Conservation (phyloP, 2,888 invertebrate species). For the Cephus rjabovi region DNA sequence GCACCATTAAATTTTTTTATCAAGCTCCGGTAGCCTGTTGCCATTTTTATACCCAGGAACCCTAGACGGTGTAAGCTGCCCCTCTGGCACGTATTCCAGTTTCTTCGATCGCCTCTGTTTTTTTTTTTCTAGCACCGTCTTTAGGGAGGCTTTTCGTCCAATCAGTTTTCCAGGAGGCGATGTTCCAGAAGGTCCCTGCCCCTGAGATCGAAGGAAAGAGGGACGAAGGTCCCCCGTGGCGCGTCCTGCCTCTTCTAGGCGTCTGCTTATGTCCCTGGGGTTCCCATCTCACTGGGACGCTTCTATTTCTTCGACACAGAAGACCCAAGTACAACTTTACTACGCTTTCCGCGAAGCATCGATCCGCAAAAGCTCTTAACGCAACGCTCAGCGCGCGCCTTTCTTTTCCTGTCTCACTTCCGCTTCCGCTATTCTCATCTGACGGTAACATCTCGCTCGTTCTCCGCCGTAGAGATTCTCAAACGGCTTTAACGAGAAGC, state of each 20-base stretch:
- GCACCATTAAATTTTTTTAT: neutral
- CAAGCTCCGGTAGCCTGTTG: no score
- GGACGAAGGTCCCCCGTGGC: neutral
- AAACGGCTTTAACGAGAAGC: neutral
- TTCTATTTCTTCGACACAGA: neutral
- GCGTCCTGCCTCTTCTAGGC: neutral
- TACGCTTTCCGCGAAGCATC: neutral
- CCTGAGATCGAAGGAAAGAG: neutral
- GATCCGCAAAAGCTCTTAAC: neutral
- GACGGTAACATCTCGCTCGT: neutral
- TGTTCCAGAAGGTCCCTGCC: neutral
- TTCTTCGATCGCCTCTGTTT: conserved; percentile 26
- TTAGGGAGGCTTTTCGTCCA: neutral
- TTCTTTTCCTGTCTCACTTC: neutral
- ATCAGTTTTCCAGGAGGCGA: neutral
- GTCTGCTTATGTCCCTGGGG: neutral
- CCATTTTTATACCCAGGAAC: neutral
- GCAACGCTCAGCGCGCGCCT: neutral
- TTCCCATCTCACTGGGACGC: neutral
- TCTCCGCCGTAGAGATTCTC: neutral
- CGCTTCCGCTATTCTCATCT: neutral
- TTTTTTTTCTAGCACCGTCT: conserved; percentile 18
- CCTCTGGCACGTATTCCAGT: neutral
- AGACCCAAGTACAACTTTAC: neutral
- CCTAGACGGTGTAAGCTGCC: neutral